Conservation (phyloP, 35 echinoderm and acorn worm genomes). For the Patiria miniata region DNA sequence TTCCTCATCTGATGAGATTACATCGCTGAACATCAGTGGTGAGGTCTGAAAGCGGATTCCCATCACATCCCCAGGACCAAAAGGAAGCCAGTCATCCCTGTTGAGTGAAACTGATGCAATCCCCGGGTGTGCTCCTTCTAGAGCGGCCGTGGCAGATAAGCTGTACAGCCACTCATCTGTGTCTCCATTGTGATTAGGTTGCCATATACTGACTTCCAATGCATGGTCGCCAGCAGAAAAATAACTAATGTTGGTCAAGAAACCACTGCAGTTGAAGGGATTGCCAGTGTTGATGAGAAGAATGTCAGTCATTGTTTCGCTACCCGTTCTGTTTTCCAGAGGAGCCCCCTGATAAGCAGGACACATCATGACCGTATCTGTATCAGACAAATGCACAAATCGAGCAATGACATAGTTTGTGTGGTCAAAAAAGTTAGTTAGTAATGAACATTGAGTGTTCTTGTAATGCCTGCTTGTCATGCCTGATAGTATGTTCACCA, state of each 20-base stretch:
- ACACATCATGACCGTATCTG: neutral
- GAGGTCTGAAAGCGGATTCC: neutral
- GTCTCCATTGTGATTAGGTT: neutral
- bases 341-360: neutral
- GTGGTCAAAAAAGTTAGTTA: too few species aligned
- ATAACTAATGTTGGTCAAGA: neutral
- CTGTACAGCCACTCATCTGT: neutral
- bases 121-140: neutral
- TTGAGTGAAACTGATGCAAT: neutral
- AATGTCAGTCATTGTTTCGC: neutral
- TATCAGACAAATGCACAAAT: neutral
- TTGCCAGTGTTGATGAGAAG: constrained; percentile 4
- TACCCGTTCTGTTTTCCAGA: neutral
- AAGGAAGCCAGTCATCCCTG: neutral
- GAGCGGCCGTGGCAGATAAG: neutral
- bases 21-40: neutral
- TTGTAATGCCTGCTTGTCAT: too few species aligned
- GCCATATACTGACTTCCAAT: constrained; percentile 4
- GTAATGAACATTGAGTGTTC: too few species aligned
- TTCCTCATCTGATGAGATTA: neutral
- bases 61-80: neutral
- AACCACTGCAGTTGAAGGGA: constrained; percentile 9
- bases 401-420: neutral
- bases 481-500: too few species aligned
- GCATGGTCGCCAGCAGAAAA: neutral